Evolutionary conservation across 2,888 invertebrate species (phyloP), one percentile per base, ranked within the genome.

Genomic region (Scaptomyza polygonia): DNA sequence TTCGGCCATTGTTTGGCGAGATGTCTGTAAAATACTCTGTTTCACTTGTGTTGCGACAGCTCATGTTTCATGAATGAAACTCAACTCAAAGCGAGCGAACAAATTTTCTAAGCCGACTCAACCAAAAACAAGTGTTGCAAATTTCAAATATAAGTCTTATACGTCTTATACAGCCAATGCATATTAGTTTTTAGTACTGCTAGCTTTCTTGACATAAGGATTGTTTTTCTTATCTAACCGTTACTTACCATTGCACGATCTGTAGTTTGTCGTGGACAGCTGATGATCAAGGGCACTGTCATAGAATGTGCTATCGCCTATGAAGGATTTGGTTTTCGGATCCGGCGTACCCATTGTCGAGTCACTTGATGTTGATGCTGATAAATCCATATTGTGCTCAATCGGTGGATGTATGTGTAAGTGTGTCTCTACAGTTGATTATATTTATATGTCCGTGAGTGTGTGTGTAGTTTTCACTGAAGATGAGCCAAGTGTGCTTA

Each of bases 201-300:
- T 9, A 30, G 30, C n/a, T n/a, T n/a, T n/a, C n/a, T n/a, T n/a
- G n/a, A n/a, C n/a, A 9, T 9, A 3, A 21, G 2, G 21, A 3
- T 21, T 21, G 2, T 21, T 21, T 2, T 21, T 21, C 2, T 21
- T 21, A 3, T 21, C 2, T 21, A 21, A 21, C 21, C 2, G 27
- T 27, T 30, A 62, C 67, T 67, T 12, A 90, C 91, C 91, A 70
- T 79, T 88, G 62, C 88, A 88, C 14, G 89, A 89, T 63, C 73
- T 86, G 69, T 83, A 89, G 30, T 70, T 62, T 36, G 88, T 75
- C 40, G 71, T 67, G 34, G 83, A 86, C 18, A 86, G 29, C 79
- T 77, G 83, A 47, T 89, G 88, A 36, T 91, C 91, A 61, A 90
- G 66, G 25, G 91, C 91, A 56, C 91, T 91, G 43, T 88, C 88